Percentiles rank a stretch among this genome's conserved stretches.
These are phyloP conservation scores for Zophobas atratus DNA, from an alignment of 1,140 invertebrate species.

Conservation along the genomic window DNA sequence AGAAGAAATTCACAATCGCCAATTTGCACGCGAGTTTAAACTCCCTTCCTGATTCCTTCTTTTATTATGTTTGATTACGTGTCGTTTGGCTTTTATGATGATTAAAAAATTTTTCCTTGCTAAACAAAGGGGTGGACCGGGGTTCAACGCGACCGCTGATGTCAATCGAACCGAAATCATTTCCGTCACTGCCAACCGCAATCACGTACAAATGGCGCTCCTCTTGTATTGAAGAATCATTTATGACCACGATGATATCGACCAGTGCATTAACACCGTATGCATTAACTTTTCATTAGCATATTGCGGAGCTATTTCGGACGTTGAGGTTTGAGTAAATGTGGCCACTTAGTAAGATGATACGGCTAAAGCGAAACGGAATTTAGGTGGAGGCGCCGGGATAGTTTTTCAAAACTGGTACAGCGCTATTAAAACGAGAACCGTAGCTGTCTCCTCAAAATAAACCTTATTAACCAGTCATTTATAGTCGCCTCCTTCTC, in stretches of 20 bases:
- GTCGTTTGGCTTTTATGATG: slow-evolving; percentile 18
- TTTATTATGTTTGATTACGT: not conserved
- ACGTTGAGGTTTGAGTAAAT: slow-evolving; percentile 8
- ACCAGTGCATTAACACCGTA: slow-evolving; percentile 15
- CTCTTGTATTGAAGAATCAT: slow-evolving; percentile 27
- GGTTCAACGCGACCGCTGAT: not conserved
- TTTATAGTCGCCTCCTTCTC: too few relatives aligned
- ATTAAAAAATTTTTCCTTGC: slow-evolving; percentile 3
- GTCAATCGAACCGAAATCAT: slow-evolving; percentile 35
- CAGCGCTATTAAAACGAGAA: too few relatives aligned
- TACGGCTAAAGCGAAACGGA: not conserved
- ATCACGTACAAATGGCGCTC: slow-evolving; percentile 10
- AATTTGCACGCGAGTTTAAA: not conserved
- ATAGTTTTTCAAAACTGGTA: not conserved
- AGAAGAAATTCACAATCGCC: not conserved
- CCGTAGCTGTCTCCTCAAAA: too few relatives aligned
- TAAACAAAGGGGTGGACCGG: slow-evolving; percentile 3
- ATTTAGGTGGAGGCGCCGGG: not conserved
- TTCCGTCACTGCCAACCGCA: slow-evolving; percentile 30
- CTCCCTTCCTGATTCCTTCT: not conserved
- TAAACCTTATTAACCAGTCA: too few relatives aligned
- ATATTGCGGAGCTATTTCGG: slow-evolving; percentile 25
- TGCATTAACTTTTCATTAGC: slow-evolving; percentile 36
- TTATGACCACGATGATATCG: slow-evolving; percentile 18
- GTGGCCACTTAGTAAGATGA: slow-evolving; percentile 2